Conservation (phyloP, 2,888 invertebrate genomes). For the Torymus aiolomorphi region DNA sequence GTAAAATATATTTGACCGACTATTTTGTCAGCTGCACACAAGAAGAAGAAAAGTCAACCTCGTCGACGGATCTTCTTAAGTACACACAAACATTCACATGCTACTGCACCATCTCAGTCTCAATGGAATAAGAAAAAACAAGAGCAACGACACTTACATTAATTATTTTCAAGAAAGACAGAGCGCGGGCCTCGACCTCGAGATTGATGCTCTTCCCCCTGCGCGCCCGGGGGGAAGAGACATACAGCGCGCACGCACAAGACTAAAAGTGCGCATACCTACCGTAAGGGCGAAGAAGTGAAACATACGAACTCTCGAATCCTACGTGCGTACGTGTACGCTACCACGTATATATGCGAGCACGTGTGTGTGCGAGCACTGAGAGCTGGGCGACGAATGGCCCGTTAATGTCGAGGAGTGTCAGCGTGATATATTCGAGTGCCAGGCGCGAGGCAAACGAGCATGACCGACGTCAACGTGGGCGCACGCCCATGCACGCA, state of each 20-base stretch:
- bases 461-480: conserved; percentile 66
- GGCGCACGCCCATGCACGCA: conserved; percentile 12
- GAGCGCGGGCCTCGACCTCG: conserved; percentile 6
- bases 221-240: neutral
- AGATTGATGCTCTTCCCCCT: conserved; percentile 5
- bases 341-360: too few relatives aligned
- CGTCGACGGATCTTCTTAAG: too few relatives aligned
- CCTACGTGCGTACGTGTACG: too few relatives aligned
- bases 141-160: neutral
- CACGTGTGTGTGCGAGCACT: conserved; percentile 3
- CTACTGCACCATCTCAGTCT: too few relatives aligned
- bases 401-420: conserved; percentile 70
- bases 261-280: conserved; percentile 12
- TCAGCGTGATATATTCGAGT: conserved; percentile 70
- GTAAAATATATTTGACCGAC: too few relatives aligned
- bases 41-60: too few relatives aligned
- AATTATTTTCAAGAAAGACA: conserved; percentile 18
- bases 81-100: too few relatives aligned
- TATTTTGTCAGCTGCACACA: too few relatives aligned
- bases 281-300: conserved; percentile 11
- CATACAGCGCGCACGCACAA: neutral
- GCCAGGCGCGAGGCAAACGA: conserved; percentile 55
- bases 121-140: too few relatives aligned
- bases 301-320: neutral
- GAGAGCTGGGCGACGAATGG: conserved; percentile 61